Base-by-base conservation (phyloP, 2,113 vertebrate species). In the Echinops telfairi region DNA sequence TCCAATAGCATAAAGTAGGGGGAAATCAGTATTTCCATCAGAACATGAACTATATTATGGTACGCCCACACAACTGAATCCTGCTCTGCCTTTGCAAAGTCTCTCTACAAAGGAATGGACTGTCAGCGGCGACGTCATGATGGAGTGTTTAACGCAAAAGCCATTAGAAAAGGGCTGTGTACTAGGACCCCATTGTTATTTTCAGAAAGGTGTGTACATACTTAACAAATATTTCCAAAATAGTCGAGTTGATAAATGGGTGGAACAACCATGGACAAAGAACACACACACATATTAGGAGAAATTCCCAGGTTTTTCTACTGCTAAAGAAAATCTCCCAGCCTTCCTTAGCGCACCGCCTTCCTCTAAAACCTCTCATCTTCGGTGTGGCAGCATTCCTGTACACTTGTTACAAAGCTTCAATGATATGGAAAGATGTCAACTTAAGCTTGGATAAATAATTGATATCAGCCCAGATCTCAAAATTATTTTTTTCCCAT, bases 141-240 rank as follows among this genome's bases (percentile, higher is more conserved):
- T 15, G 7, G 4, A 83, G 58, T 40, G 38, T 29, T 78, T 8
- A 53, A 31, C 2, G 43, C 19, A 36, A 36, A 73, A 73, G 29
- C n/a, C 33, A 73, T 23, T 36, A 85, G 23, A n/a, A 43, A 25
- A 53, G 78, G 19, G 1, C 2, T 2, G 62, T 86, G 33, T 66
- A 17, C 40, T n/a, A 73, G 40, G 43, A 22, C 29, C 25, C 9
- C 27, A 1, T 9, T 17, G 19, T 43, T 87, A 68, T 73, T 66
- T 36, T 84, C 33, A 68, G 15, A 75, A 85, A 80, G 33, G 2
- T 22, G 60, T 31, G 31, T 0, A 22, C 29, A 93, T 25, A 58
- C 9, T 60, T 94, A 68, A 57, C 90, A 77, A 14, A 14, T 40
- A 76, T 25, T 64, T 90, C 81, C 84, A 92, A 89, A 85, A 22